Evolutionary conservation across 2,797 vertebrate species (phyloP).

Genomic region (Lemur catta): DNA sequence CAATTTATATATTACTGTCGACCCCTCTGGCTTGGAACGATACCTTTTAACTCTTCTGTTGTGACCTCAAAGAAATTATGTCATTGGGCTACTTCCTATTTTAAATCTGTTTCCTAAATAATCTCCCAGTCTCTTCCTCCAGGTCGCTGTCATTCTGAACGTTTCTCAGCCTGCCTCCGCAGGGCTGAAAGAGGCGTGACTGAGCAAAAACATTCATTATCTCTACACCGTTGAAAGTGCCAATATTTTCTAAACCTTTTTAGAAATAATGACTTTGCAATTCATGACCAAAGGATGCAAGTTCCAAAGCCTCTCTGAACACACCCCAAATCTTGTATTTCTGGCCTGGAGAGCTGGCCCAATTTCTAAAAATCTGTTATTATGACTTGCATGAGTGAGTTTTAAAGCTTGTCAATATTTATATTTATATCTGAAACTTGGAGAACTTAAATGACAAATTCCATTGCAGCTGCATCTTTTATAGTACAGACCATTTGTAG

Average conservation of each 20-base stretch:
- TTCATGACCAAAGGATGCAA: not conserved
- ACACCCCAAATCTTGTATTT: not conserved
- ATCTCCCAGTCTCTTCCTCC: not conserved
- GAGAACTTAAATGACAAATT: not conserved
- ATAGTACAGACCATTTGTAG: not conserved
- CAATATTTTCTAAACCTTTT: not conserved
- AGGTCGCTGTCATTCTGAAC: not conserved
- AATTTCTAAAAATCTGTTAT: slow-evolving; percentile 7
- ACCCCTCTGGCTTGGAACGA: not conserved
- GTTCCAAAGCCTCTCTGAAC: not conserved
- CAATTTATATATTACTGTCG: not conserved
- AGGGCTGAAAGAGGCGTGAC: not conserved
- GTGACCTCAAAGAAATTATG: not conserved
- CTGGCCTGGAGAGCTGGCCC: not conserved
- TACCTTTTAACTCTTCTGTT: not conserved
- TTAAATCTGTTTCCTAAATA: not conserved
- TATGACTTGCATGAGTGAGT: not conserved
- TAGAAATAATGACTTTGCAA: not conserved
- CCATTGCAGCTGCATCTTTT: not conserved
- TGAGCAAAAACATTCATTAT: not conserved
- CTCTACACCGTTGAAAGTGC: accelerated
- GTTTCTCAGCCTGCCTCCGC: not conserved
- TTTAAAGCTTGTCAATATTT: slow-evolving; percentile 35
- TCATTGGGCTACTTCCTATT: not conserved
- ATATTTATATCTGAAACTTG: not conserved